These are phyloP conservation scores for Tiphia femorata DNA, from an alignment of 2,888 invertebrate species.

Conservation along the genomic window DNA sequence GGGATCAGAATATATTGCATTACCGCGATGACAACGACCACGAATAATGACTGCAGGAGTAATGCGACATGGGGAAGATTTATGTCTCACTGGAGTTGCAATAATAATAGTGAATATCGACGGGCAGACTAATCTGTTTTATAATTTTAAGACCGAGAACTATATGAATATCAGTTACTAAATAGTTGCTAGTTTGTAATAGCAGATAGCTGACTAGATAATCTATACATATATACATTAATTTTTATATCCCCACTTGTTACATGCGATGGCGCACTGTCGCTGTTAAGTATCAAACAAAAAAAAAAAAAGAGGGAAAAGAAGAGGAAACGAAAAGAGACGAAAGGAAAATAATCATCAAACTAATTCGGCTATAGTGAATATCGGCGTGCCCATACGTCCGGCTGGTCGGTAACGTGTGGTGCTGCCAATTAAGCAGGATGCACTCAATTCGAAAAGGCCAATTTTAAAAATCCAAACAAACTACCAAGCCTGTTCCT, in stretches of 20 bases:
- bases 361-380: constrained; percentile 21
- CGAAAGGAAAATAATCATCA: too few relatives aligned
- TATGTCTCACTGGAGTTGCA: constrained; percentile 54
- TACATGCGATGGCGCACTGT: constrained; percentile 45
- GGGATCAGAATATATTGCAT: constrained; percentile 41
- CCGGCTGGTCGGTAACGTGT: constrained; percentile 27
- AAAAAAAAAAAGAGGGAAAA: constrained; percentile 17
- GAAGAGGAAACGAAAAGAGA: too few relatives aligned
- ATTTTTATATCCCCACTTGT: constrained; percentile 64
- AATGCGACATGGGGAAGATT: constrained; percentile 27
- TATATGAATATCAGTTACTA: constrained; percentile 60
- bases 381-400: constrained; percentile 19
- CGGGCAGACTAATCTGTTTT: constrained; percentile 61
- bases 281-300: constrained; percentile 40
- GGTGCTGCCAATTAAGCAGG: constrained; percentile 15
- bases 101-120: constrained; percentile 54
- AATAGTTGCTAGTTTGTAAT: constrained; percentile 61
- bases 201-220: constrained; percentile 59
- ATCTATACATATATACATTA: constrained; percentile 56
- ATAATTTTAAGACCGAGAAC: constrained; percentile 60
- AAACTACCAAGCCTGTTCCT: constrained; percentile 21
- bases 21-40: constrained; percentile 41
- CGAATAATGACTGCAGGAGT: constrained; percentile 21
- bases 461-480: constrained; percentile 13
- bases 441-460: constrained; percentile 20